These are phyloP conservation scores for Phasia obesa DNA, from an alignment of 2,888 invertebrate genomes.

Conservation along the genomic window DNA sequence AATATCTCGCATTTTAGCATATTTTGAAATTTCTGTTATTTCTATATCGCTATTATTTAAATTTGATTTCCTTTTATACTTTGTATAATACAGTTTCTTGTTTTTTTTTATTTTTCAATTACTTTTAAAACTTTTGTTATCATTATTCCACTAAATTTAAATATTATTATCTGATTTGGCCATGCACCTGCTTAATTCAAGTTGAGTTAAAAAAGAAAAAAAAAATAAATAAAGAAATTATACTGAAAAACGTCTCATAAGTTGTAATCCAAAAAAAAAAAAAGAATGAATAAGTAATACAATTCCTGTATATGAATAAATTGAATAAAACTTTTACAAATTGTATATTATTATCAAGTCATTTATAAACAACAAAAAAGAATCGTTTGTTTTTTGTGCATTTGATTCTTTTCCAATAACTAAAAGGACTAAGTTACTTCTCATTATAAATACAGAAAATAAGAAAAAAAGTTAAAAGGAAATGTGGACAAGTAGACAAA, in stretches of 20 bases:
- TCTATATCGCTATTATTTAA: too few species aligned
- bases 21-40: too few species aligned
- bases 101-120: conserved; percentile 9
- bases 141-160: conserved; percentile 31
- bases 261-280: conserved; percentile 44
- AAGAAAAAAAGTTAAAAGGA: background rate
- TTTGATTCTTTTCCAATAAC: conserved; percentile 20
- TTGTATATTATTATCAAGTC: conserved; percentile 64
- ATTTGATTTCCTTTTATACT: background rate
- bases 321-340: conserved; percentile 52
- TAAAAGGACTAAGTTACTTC: conserved; percentile 51
- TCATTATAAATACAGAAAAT: conserved; percentile 34
- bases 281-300: conserved; percentile 44
- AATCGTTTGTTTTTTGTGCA: conserved; percentile 8
- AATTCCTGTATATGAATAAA: conserved; percentile 40
- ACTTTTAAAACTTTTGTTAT: conserved; percentile 9
- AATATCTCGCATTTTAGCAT: too few species aligned
- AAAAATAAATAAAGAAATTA: conserved; percentile 32
- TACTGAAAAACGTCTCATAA: conserved; percentile 62
- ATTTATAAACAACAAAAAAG: conserved; percentile 50
- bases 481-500: conserved; percentile 20
- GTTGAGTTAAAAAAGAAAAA: conserved; percentile 22
- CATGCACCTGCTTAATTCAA: conserved; percentile 56
- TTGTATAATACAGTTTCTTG: background rate
- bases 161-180: conserved; percentile 46